Base-by-base conservation (phyloP, 2,888 invertebrate genomes). In the Stictocephala bisonia region DNA sequence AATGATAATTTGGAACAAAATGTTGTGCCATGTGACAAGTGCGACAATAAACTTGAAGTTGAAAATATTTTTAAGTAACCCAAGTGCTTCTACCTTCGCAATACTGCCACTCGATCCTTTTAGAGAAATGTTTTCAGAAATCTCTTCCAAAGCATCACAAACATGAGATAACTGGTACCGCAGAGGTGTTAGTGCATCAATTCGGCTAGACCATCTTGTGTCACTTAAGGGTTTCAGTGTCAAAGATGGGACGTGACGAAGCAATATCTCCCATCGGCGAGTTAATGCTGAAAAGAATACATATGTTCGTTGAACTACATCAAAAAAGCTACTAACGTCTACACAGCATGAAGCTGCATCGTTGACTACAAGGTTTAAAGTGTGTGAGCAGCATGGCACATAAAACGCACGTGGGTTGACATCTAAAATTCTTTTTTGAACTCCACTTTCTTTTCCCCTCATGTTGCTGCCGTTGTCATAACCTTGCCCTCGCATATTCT, bases 401-500 rank as follows among this genome's bases (percentile, higher is more conserved):
- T 56, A 70, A 70, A 70, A 58, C 2, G 56, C 70, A 13, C 40
- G 29, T 15, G 53, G 56, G 24, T 70, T 58, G 9, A 70, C 26
- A 15, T 70, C 18, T 15, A 53, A 70, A 27, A 70, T 56, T 31
- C 56, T 29, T 7, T 31, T 31, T 15, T 56, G 70, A 15, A 70
- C 56, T 35, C 58, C 70, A n/a, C 6, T 7, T 22, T 70, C 11
- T 26, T 58, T 70, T 15, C 53, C 70, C 26, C 27, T 70, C 70
- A 56, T 70, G 44, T 70, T 70, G n/a, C n/a, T 7, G 13, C 70
- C 26, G n/a, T 70, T 70, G 41, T 56, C 70, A 15, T 70, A 41
- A 4, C 41, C 53, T 56, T 56, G 70, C 6, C 41, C 70, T 27
- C 35, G n/a, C 9, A 40, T 41, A 26, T 56, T 41, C 26, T 70